Evolutionary conservation across 2,113 vertebrate genomes (phyloP).

Genomic region (Neodon shergylaensis): DNA sequence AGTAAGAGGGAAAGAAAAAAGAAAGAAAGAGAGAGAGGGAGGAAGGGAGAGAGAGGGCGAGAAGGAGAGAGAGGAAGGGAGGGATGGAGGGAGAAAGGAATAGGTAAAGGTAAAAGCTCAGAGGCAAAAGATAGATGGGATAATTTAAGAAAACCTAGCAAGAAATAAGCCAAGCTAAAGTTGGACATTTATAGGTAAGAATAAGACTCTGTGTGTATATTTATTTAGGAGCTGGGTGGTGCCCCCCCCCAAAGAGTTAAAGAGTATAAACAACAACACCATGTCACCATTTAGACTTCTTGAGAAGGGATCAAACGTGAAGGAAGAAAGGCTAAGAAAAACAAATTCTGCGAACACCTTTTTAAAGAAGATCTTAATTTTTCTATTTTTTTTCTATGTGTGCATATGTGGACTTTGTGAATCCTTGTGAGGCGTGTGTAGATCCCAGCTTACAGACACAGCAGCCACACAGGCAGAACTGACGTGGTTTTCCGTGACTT

Average conservation of each 20-base stretch:
- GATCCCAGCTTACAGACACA: background rate
- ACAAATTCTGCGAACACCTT: background rate
- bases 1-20: background rate
- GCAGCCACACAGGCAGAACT: background rate
- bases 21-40: accelerated
- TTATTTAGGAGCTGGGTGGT: too few relatives aligned
- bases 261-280: background rate
- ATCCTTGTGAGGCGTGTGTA: too few relatives aligned
- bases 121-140: too few relatives aligned
- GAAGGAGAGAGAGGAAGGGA: too few relatives aligned
- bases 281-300: background rate
- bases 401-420: background rate
- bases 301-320: background rate
- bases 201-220: too few relatives aligned
- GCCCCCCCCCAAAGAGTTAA: too few relatives aligned
- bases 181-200: too few relatives aligned
- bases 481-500: conserved; percentile 10
- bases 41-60: accelerated
- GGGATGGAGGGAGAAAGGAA: too few relatives aligned
- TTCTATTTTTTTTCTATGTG: background rate
- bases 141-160: too few relatives aligned
- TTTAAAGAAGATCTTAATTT: background rate
- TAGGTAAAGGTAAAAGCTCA: too few relatives aligned
- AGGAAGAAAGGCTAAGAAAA: background rate
- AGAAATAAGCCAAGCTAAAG: too few relatives aligned